These are phyloP conservation scores for Drosophila falleni DNA, from an alignment of 2,888 invertebrate genomes.

Conservation along the genomic window DNA sequence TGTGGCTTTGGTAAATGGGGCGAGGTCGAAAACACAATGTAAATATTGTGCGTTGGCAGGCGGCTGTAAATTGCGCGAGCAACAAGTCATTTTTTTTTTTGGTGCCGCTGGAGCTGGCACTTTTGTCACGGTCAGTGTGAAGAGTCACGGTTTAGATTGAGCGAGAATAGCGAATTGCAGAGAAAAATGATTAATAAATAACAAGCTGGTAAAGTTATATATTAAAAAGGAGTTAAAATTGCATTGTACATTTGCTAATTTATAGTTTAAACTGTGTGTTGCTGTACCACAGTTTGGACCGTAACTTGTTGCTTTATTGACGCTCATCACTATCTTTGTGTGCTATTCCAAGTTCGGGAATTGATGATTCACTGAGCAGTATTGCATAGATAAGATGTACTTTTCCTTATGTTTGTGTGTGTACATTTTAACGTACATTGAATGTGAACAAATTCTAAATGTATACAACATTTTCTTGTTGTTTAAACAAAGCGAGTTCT, in stretches of 20 bases:
- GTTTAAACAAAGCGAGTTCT: slow-evolving; percentile 32
- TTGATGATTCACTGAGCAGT: slow-evolving; percentile 56
- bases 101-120: slow-evolving; percentile 51
- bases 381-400: slow-evolving; percentile 69
- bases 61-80: slow-evolving; percentile 50
- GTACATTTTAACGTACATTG: slow-evolving; percentile 36
- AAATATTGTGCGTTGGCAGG: slow-evolving; percentile 66
- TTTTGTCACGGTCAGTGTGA: slow-evolving; percentile 31
- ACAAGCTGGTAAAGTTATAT: background rate
- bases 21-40: slow-evolving; percentile 43
- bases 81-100: slow-evolving; percentile 62
- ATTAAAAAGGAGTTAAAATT: background rate
- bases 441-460: slow-evolving; percentile 29
- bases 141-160: slow-evolving; percentile 37
- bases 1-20: slow-evolving; percentile 24
- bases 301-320: slow-evolving; percentile 17
- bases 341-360: slow-evolving; percentile 36
- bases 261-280: background rate
- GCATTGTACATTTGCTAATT: background rate
- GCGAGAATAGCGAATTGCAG: background rate
- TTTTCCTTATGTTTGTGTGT: slow-evolving; percentile 26
- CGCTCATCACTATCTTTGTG: slow-evolving; percentile 45
- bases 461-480: slow-evolving; percentile 13
- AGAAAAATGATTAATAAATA: background rate
- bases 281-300: slow-evolving; percentile 7